phyloP scores from a whole-genome alignment of 1,140 invertebrate species.

The Atta cephalotes region DNA sequence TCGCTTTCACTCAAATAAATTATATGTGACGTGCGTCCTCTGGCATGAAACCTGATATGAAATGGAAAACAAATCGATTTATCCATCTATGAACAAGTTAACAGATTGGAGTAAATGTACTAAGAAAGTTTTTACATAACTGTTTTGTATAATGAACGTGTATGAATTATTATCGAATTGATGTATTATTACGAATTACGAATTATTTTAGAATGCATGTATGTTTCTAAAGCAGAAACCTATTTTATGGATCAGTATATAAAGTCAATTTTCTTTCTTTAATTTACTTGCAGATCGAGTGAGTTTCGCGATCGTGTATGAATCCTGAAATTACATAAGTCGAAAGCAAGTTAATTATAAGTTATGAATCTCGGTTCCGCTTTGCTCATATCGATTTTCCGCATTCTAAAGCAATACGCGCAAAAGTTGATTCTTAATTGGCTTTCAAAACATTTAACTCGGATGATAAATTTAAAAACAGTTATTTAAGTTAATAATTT shows the following conservation, averaged over 20 bases:
- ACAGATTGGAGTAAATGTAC: neutral
- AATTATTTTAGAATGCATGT: neutral
- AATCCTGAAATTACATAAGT: conserved; percentile 28
- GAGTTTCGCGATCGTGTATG: conserved; percentile 15
- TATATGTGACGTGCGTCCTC: neutral
- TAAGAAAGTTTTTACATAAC: neutral
- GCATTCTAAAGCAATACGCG: neutral
- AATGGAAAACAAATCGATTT: neutral
- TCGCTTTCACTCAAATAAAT: conserved; percentile 60
- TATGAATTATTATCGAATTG: neutral
- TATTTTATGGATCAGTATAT: neutral
- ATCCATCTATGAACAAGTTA: neutral
- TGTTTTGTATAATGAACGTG: neutral
- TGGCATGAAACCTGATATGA: neutral
- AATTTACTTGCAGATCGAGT: neutral
- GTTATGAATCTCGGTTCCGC: neutral
- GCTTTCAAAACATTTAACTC: neutral
- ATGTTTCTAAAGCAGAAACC: neutral
- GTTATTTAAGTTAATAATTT: neutral
- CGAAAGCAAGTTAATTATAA: neutral
- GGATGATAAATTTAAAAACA: too few species aligned
- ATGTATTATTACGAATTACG: neutral
- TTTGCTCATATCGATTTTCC: neutral
- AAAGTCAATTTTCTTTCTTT: neutral
- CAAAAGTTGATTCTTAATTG: neutral